phyloP scores from a whole-genome alignment of 2,797 vertebrate genomes.

The Betta splendens region DNA sequence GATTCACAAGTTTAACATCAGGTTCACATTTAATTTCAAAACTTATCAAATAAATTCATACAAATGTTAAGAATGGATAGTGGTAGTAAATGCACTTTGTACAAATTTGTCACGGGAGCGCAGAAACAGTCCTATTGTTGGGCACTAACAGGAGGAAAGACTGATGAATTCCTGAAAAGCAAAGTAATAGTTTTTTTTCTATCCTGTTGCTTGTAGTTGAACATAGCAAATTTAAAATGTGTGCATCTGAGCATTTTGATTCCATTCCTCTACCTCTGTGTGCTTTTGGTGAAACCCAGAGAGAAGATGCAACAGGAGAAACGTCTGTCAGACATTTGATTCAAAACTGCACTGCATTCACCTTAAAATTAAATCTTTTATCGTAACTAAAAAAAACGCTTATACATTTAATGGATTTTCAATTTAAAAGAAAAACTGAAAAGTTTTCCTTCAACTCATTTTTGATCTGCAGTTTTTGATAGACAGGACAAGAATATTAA shows the following conservation, averaged over 20 bases:
- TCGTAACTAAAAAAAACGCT: constrained; percentile 32
- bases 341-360: constrained; percentile 14
- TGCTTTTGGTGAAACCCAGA: constrained; percentile 27
- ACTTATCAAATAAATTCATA: constrained; percentile 94
- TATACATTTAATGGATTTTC: constrained; percentile 15
- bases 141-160: constrained; percentile 42
- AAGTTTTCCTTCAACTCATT: constrained; percentile 13
- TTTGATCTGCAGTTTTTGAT: constrained; percentile 17
- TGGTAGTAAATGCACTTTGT: constrained; percentile 91
- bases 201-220: constrained; percentile 15
- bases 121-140: constrained; percentile 79
- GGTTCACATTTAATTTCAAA: constrained; percentile 98
- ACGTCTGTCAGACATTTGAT: constrained; percentile 22
- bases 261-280: constrained; percentile 33
- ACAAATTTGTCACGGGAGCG: constrained; percentile 94
- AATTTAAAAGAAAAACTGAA: constrained; percentile 10
- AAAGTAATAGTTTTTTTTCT: constrained; percentile 24
- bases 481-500: not conserved
- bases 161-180: constrained; percentile 44
- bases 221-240: constrained; percentile 2
- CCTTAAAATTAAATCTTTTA: constrained; percentile 23
- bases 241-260: constrained; percentile 1
- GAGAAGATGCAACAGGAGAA: constrained; percentile 17
- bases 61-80: constrained; percentile 98
- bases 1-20: constrained; percentile 85